Evolutionary conservation across 1,140 invertebrate species (phyloP).

Genomic region (Stegodyphus mimosarum): DNA sequence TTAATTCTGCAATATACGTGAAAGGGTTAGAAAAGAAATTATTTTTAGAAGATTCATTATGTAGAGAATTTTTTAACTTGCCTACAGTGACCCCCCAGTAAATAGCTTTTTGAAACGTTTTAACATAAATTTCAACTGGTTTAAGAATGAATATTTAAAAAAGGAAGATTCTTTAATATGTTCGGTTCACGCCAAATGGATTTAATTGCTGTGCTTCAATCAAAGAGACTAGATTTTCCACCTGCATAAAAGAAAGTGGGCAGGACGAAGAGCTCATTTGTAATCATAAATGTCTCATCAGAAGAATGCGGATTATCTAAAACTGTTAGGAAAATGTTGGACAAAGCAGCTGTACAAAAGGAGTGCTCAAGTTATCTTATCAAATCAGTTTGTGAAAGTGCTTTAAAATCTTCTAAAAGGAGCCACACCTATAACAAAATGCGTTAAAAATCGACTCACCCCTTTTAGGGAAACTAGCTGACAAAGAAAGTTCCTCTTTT

Average conservation of each 20-base stretch:
- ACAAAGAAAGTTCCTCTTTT: neutral
- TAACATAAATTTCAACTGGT: no score
- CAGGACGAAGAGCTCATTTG: neutral
- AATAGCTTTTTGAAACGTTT: no score
- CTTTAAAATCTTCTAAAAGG: neutral
- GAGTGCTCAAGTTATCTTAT: neutral
- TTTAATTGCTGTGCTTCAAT: neutral
- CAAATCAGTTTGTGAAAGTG: neutral
- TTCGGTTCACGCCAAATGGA: no score
- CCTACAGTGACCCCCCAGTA: no score
- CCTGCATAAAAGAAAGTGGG: neutral
- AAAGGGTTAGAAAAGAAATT: no score
- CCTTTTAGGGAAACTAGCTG: neutral
- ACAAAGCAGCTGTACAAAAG: neutral
- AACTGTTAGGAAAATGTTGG: neutral
- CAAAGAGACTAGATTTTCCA: neutral
- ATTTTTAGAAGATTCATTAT: no score
- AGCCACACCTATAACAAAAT: neutral
- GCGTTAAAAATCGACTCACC: neutral
- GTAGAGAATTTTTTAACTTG: no score
- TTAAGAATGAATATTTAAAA: no score
- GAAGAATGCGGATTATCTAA: neutral
- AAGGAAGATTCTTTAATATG: no score
- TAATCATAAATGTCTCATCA: neutral
- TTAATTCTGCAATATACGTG: no score